phyloP scores from a whole-genome alignment of 2,113 vertebrate genomes.

The Formicarius rufipectus region DNA sequence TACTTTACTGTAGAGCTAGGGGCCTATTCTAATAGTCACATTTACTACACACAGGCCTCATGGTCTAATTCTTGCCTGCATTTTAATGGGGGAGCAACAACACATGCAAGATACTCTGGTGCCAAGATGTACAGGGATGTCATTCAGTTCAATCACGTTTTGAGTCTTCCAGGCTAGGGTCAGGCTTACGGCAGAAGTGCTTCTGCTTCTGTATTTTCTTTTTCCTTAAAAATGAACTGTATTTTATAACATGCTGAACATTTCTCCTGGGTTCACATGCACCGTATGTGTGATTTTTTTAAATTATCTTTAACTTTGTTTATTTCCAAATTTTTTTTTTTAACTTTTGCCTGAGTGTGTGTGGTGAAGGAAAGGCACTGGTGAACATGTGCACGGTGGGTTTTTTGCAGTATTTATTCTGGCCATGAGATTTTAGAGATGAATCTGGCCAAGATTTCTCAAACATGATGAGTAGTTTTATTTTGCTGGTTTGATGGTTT shows the following conservation, averaged over 20 bases:
- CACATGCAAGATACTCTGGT: neutral
- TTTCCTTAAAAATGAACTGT: neutral
- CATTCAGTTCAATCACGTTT: neutral
- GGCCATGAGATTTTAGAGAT: neutral
- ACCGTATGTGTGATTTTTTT: neutral
- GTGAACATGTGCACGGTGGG: neutral
- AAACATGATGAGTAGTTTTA: neutral
- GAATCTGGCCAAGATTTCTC: neutral
- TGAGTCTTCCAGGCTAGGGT: neutral
- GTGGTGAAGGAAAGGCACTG: neutral
- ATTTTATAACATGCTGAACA: neutral
- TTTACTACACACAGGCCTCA: neutral
- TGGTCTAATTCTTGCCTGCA: neutral
- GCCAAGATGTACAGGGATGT: neutral
- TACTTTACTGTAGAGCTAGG: neutral
- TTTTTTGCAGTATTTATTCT: neutral
- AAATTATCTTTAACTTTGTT: neutral
- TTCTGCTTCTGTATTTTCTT: neutral
- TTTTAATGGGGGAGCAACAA: neutral
- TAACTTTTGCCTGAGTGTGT: accelerated
- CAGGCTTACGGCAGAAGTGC: neutral
- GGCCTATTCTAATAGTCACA: neutral
- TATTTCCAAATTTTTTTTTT: neutral
- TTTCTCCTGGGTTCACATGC: neutral
- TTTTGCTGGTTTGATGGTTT: neutral